These are phyloP conservation scores for Hymenochirus boettgeri DNA, from an alignment of 2,113 vertebrate species.

Conservation along the genomic window DNA sequence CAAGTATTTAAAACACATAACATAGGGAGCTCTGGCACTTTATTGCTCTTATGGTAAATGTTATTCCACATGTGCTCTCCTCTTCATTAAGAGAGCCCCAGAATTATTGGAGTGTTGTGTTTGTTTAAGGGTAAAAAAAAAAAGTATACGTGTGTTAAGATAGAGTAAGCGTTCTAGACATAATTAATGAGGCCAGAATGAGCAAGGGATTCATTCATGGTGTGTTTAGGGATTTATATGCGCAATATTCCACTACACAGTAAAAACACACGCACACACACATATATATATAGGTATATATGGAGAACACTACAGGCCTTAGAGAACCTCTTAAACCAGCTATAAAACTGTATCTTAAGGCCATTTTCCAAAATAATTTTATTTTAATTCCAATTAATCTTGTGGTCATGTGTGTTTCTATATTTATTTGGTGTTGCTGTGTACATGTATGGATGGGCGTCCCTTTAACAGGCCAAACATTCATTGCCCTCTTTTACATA, in stretches of 20 bases:
- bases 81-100: slow-evolving; percentile 28
- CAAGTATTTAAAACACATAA: slow-evolving; percentile 13
- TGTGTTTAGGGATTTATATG: slow-evolving; percentile 26
- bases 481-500: too few relatives aligned
- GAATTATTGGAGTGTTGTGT: slow-evolving; percentile 18
- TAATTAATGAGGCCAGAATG: slow-evolving; percentile 27
- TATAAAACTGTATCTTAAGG: slow-evolving; percentile 31
- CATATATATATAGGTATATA: too few relatives aligned
- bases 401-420: too few relatives aligned
- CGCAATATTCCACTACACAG: slow-evolving; percentile 2
- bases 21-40: slow-evolving; percentile 19
- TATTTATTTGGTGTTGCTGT: too few relatives aligned
- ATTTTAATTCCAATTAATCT: slow-evolving; percentile 18
- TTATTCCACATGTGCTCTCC: slow-evolving; percentile 34
- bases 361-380: slow-evolving; percentile 18
- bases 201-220: slow-evolving; percentile 20
- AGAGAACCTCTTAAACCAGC: slow-evolving; percentile 20
- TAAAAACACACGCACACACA: slow-evolving; percentile 6
- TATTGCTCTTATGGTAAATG: slow-evolving; percentile 37
- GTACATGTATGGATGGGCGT: too few relatives aligned
- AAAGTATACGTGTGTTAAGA: background rate
- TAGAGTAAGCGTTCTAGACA: slow-evolving; percentile 8
- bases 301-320: background rate
- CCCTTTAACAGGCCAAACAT: too few relatives aligned
- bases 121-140: background rate